phyloP scores from a whole-genome alignment of 2,888 invertebrate species.

The Zygogramma bicolorata region DNA sequence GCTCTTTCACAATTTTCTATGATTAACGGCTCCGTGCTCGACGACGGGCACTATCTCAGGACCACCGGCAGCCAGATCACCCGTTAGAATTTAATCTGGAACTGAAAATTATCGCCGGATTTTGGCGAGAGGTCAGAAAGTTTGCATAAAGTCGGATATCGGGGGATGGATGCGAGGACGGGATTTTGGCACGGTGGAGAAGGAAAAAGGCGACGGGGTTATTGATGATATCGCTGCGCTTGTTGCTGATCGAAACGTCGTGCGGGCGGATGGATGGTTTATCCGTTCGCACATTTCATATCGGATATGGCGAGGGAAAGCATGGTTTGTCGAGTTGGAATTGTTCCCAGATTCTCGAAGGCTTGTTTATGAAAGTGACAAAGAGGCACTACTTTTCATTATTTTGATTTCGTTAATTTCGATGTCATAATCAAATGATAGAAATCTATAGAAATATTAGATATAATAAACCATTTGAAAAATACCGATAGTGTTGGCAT shows the following conservation, averaged over 20 bases:
- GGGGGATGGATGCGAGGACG: slow-evolving; percentile 45
- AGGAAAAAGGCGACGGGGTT: slow-evolving; percentile 45
- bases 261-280: neutral
- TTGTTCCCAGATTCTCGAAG: neutral
- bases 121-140: slow-evolving; percentile 47
- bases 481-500: too few relatives aligned
- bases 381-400: too few relatives aligned
- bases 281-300: neutral
- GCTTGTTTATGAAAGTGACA: too few relatives aligned
- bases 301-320: neutral
- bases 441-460: too few relatives aligned
- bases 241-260: slow-evolving; percentile 8
- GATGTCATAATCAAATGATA: too few relatives aligned
- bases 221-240: slow-evolving; percentile 10
- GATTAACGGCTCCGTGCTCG: slow-evolving; percentile 45
- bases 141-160: slow-evolving; percentile 41
- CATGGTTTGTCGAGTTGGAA: neutral
- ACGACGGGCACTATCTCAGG: slow-evolving; percentile 42
- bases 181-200: slow-evolving; percentile 55
- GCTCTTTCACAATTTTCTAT: slow-evolving; percentile 42
- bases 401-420: too few relatives aligned
- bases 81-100: slow-evolving; percentile 50
- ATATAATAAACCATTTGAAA: too few relatives aligned
- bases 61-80: slow-evolving; percentile 40
- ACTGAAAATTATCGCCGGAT: slow-evolving; percentile 52